Conservation (phyloP, 2,797 vertebrate genomes). For the Bucorvus abyssinicus region DNA sequence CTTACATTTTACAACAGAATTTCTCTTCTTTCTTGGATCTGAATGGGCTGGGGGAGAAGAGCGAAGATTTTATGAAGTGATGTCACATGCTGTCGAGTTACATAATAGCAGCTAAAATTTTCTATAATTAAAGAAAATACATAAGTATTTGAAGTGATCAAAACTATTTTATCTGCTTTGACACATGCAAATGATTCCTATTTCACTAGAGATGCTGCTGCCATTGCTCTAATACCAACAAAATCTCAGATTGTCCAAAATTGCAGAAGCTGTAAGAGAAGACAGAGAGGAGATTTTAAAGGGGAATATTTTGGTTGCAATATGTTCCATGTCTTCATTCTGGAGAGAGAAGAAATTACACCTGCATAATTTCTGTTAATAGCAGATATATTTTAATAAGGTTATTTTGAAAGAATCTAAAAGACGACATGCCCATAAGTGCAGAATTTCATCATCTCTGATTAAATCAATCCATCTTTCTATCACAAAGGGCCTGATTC, state of each 20-base stretch:
- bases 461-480: not conserved
- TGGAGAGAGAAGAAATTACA: not conserved
- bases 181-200: not conserved
- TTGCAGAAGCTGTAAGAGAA: not conserved
- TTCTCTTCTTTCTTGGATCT: not conserved
- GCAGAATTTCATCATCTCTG: not conserved
- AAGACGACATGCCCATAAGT: not conserved
- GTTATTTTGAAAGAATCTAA: conserved; percentile 11
- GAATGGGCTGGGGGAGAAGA: not conserved
- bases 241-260: not conserved
- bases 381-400: not conserved
- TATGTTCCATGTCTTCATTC: not conserved
- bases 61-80: not conserved
- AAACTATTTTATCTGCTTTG: conserved; percentile 31
- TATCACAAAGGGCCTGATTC: not conserved
- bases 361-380: conserved; percentile 31
- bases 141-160: conserved; percentile 14
- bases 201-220: not conserved
- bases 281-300: not conserved
- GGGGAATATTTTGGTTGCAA: conserved; percentile 15
- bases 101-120: not conserved
- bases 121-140: conserved; percentile 14
- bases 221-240: not conserved
- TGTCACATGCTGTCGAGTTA: not conserved
- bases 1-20: not conserved